A percentile compares a stretch with the other conserved stretches of the same genome.
Conservation (phyloP, 2,797 vertebrate species). For the Catostomus latipinnis region DNA sequence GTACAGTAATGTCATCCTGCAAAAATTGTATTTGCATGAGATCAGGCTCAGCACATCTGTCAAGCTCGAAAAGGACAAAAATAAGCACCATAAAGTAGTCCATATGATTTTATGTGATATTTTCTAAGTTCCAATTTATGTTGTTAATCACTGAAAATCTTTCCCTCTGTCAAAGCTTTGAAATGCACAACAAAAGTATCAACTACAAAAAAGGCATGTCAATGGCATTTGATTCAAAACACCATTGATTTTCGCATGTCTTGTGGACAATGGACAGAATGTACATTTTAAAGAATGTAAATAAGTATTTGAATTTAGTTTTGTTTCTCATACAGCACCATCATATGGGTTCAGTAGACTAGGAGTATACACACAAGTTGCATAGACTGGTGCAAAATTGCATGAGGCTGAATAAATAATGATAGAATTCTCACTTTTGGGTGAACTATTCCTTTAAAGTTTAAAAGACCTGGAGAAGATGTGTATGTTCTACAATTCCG, state of each 20-base stretch:
- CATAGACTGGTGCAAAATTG: neutral
- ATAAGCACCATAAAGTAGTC: neutral
- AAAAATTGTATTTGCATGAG: too few relatives aligned
- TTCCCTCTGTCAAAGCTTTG: too few relatives aligned
- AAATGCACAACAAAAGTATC: too few relatives aligned
- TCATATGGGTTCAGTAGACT: neutral
- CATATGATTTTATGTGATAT: neutral
- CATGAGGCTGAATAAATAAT: neutral
- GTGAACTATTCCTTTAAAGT: neutral
- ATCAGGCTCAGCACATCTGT: neutral
- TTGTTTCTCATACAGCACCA: neutral
- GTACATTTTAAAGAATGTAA: too few relatives aligned
- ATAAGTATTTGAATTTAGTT: neutral
- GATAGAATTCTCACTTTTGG: neutral
- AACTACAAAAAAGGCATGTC: too few relatives aligned
- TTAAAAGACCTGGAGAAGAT: slow-evolving; percentile 12
- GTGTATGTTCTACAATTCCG: slow-evolving; percentile 54
- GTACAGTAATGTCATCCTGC: too few relatives aligned
- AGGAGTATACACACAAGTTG: neutral
- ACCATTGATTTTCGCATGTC: too few relatives aligned
- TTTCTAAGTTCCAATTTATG: neutral
- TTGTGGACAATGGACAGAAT: too few relatives aligned
- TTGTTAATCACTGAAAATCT: too few relatives aligned
- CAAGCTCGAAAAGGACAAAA: neutral
- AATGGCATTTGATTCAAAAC: too few relatives aligned